phyloP scores from a whole-genome alignment of 2,113 vertebrate genomes.

The Noctilio leporinus region DNA sequence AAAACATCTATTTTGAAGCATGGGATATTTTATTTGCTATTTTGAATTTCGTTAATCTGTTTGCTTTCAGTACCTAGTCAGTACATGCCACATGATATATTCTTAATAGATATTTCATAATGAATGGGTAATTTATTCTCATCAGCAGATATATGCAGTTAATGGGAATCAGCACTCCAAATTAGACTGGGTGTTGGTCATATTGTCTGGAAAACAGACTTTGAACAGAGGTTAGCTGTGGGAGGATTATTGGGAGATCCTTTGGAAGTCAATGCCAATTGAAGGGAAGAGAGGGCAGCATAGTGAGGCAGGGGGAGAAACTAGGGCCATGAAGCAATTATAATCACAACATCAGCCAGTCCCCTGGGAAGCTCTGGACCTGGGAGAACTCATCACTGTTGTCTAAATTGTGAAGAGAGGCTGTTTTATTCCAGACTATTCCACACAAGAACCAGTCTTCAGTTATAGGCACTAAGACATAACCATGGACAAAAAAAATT shows the following conservation, averaged over 20 bases:
- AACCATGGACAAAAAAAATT: neutral
- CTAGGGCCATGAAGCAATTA: accelerated
- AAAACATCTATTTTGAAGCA: neutral
- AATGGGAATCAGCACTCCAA: neutral
- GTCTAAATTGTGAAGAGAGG: neutral
- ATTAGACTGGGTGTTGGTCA: neutral
- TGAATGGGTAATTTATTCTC: neutral
- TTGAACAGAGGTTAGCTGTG: neutral
- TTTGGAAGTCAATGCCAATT: neutral
- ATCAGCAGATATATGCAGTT: neutral
- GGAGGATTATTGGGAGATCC: neutral
- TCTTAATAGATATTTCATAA: neutral
- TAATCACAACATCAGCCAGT: neutral
- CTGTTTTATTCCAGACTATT: neutral
- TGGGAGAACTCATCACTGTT: neutral
- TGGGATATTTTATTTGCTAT: neutral
- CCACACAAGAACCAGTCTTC: neutral
- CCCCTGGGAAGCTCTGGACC: neutral
- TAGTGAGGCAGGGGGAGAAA: neutral
- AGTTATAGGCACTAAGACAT: accelerated
- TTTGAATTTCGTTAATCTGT: neutral
- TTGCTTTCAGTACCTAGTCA: neutral
- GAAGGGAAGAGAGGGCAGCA: neutral
- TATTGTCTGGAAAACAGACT: neutral
- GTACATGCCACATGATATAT: neutral